Conservation (phyloP, 2,113 vertebrate genomes). For the Myxocyprinus asiaticus region DNA sequence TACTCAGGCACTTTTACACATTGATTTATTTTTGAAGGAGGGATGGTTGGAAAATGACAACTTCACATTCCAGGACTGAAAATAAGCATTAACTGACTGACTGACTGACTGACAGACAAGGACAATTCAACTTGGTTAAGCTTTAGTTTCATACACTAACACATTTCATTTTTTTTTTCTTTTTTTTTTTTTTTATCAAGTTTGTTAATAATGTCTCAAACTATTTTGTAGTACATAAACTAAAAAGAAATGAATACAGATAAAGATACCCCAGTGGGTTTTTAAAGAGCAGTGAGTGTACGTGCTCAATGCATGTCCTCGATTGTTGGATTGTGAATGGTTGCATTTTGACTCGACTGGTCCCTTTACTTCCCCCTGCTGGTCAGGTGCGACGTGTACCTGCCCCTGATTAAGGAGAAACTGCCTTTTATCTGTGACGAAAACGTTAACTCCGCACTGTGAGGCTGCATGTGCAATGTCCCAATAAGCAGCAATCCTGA, state of each 20-base stretch:
- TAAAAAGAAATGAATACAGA: not conserved
- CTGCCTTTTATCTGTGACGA: not conserved
- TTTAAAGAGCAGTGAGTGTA: not conserved
- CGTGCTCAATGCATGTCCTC: not conserved
- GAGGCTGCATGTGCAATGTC: constrained; percentile 29
- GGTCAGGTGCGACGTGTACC: constrained; percentile 58
- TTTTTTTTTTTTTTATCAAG: no score
- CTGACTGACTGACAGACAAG: constrained; percentile 5
- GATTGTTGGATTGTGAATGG: not conserved
- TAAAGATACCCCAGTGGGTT: not conserved
- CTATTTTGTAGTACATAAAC: constrained; percentile 1
- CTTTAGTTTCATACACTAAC: constrained; percentile 25
- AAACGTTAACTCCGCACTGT: not conserved
- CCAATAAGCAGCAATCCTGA: constrained; percentile 51
- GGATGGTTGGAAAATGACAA: constrained; percentile 50
- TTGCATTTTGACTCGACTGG: constrained; percentile 25
- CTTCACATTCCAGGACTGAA: constrained; percentile 63
- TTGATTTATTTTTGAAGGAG: constrained; percentile 45
- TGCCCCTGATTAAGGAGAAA: constrained; percentile 20
- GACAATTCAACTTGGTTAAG: not conserved
- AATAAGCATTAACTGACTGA: constrained; percentile 13
- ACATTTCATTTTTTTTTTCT: not conserved
- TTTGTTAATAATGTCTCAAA: constrained; percentile 5
- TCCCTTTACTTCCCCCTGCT: constrained; percentile 66
- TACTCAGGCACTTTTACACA: constrained; percentile 63